Evolutionary conservation across 1,140 invertebrate genomes (phyloP).

Genomic region (Triops cancriformis): DNA sequence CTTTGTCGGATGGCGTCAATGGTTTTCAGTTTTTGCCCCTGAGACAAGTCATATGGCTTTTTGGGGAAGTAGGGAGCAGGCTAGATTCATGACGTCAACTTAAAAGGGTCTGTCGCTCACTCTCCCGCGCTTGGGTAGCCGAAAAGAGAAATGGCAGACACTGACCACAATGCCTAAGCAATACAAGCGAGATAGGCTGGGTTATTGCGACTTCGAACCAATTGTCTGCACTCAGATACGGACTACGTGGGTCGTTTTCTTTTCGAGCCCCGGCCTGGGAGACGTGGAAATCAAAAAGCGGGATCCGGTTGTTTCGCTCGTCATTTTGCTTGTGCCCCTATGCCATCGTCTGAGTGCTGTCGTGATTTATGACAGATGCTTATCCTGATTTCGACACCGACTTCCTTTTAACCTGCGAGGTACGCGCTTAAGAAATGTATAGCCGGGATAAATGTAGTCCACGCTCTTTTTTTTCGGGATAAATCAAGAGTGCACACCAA

Average conservation of each 20-base stretch:
- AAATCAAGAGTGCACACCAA: not conserved
- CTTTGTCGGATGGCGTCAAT: not conserved
- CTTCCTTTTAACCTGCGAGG: constrained; percentile 12
- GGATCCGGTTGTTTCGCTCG: not conserved
- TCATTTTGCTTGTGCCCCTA: not conserved
- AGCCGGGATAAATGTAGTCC: not conserved
- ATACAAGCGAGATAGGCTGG: not conserved
- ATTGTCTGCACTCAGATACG: not conserved
- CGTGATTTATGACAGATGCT: constrained; percentile 13
- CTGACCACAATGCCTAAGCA: constrained; percentile 1
- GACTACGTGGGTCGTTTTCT: not conserved
- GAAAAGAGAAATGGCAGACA: not conserved
- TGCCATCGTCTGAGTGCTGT: constrained; percentile 12
- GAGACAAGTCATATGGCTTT: not conserved
- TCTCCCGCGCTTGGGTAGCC: not conserved
- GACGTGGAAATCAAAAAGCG: not conserved
- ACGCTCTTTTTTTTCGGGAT: not conserved
- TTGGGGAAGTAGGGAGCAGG: not conserved
- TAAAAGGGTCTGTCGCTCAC: not conserved
- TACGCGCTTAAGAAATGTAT: not conserved
- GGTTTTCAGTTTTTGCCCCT: not conserved
- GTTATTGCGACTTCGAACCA: not conserved
- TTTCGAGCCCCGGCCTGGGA: not conserved
- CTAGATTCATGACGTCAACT: constrained; percentile 3
- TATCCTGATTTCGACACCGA: constrained; percentile 10